Percentiles rank a stretch among this genome's conserved stretches.
Conservation (phyloP, 2,797 vertebrate species). For the Diplodus sargus region DNA sequence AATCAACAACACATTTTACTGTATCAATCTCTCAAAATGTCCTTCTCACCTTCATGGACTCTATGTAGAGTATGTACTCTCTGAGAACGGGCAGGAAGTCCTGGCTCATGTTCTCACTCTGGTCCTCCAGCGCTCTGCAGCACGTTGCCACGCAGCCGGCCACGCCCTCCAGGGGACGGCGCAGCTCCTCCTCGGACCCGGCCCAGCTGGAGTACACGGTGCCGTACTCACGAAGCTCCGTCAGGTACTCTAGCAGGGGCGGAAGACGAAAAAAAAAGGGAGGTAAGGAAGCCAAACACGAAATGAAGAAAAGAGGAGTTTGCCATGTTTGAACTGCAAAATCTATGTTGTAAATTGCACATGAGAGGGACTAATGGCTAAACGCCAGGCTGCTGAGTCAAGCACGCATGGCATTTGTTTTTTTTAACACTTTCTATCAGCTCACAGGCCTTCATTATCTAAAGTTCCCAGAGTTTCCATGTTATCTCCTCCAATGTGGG, state of each 20-base stretch:
- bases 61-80: conserved; percentile 95
- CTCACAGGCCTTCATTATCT: conserved; percentile 9
- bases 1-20: background rate
- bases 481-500: conserved; percentile 26
- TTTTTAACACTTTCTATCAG: background rate
- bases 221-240: conserved; percentile 94
- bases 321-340: background rate
- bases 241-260: conserved; percentile 89
- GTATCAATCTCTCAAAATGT: background rate
- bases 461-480: conserved; percentile 7
- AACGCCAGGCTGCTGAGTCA: conserved; percentile 11
- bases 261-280: background rate
- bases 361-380: background rate
- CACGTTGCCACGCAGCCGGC: conserved; percentile 90
- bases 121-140: conserved; percentile 91
- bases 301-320: background rate
- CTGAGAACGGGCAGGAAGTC: conserved; percentile 95
- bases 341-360: conserved; percentile 26
- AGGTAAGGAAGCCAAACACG: background rate
- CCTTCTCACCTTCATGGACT: conserved; percentile 94
- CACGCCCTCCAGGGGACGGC: conserved; percentile 91
- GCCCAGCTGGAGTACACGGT: conserved; percentile 95
- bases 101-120: conserved; percentile 93
- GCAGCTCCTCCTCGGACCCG: conserved; percentile 88
- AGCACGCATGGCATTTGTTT: background rate